phyloP scores from a whole-genome alignment of 2,113 vertebrate species.

The Atherinomorus stipes region DNA sequence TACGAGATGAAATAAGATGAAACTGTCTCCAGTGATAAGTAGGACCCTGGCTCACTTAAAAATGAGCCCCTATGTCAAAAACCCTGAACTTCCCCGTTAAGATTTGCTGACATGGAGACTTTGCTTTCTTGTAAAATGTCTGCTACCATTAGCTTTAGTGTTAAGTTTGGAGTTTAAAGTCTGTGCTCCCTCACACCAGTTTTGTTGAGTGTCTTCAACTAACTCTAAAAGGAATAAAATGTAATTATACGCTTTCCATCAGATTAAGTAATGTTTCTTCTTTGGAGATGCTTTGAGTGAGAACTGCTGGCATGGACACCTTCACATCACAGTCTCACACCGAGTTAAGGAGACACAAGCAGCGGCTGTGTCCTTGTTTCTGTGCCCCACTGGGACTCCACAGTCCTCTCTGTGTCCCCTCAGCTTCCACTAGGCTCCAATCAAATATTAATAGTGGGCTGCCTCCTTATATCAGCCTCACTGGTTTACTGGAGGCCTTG shows the following conservation, averaged over 20 bases:
- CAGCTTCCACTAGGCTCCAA: constrained; percentile 61
- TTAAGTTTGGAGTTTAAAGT: too few relatives aligned
- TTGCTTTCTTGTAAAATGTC: not conserved
- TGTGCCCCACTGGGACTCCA: constrained; percentile 57
- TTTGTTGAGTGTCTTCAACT: too few relatives aligned
- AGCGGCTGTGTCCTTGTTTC: constrained; percentile 68
- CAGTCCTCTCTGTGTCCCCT: constrained; percentile 66
- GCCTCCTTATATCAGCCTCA: constrained; percentile 64
- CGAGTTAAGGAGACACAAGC: constrained; percentile 31
- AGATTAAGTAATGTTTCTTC: not conserved
- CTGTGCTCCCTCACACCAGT: too few relatives aligned
- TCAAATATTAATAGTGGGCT: constrained; percentile 79
- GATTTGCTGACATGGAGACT: not conserved
- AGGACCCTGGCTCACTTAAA: too few relatives aligned
- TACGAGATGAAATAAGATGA: too few relatives aligned
- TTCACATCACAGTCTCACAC: constrained; percentile 9
- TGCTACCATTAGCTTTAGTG: not conserved
- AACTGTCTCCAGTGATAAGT: too few relatives aligned
- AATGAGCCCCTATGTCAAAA: too few relatives aligned
- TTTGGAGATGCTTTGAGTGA: too few relatives aligned
- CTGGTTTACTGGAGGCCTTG: constrained; percentile 36
- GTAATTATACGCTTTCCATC: not conserved
- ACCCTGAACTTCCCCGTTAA: too few relatives aligned
- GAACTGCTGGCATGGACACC: not conserved
- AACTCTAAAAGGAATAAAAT: too few relatives aligned